Evolutionary conservation across 2,888 invertebrate genomes (phyloP).

Genomic region (Oasisia sp.): DNA sequence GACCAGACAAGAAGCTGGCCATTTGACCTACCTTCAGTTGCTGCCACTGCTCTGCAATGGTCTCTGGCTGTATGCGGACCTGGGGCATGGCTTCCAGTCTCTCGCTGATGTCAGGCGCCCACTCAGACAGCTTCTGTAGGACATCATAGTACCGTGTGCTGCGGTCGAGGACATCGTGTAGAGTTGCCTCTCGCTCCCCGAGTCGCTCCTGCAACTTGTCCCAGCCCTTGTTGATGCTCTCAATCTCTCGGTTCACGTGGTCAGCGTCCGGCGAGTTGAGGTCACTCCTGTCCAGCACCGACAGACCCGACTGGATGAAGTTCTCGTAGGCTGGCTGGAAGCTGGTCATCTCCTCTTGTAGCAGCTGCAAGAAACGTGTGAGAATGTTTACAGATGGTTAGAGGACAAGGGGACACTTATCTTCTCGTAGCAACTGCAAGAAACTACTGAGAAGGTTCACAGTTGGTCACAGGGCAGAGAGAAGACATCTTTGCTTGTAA

Average conservation of each 20-base stretch:
- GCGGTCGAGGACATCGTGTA: constrained; percentile 91
- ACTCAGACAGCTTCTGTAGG: constrained; percentile 82
- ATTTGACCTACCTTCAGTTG: constrained; percentile 75
- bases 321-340: constrained; percentile 91
- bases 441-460: constrained; percentile 13
- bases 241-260: constrained; percentile 67
- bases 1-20: too few species aligned
- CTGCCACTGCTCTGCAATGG: constrained; percentile 84
- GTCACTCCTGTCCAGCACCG: constrained; percentile 75
- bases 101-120: constrained; percentile 87
- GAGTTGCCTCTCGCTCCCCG: constrained; percentile 86
- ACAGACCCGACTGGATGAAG: constrained; percentile 82
- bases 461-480: neutral
- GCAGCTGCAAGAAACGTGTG: constrained; percentile 72
- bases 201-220: constrained; percentile 81
- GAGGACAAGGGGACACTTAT: too few species aligned
- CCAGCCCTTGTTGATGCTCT: constrained; percentile 79
- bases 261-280: constrained; percentile 63
- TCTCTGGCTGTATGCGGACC: constrained; percentile 71
- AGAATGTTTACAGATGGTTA: constrained; percentile 14
- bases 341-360: constrained; percentile 92
- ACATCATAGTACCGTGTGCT: constrained; percentile 93
- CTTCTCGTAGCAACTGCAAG: constrained; percentile 75
- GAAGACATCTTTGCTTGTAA: too few species aligned
- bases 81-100: constrained; percentile 82